Base-by-base conservation (phyloP, 2,888 invertebrate species). In the Doris montereyensis region DNA sequence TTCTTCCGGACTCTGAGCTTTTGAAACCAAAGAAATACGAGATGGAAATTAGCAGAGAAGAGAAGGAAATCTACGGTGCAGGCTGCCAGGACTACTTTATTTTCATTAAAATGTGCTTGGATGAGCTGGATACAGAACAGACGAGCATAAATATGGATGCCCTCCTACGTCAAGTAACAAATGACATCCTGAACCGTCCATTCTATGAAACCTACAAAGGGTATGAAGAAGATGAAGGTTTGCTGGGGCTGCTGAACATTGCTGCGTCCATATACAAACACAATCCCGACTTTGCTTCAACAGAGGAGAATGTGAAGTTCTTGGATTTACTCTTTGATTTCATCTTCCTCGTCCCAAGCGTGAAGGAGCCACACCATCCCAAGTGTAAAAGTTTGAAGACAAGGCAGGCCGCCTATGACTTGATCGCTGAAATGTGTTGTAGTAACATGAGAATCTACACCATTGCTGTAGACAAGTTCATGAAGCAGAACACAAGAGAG, bases 361-460 rank as follows among this genome's bases (percentile, higher is more conserved):
- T 95, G 68, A 94, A 95, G 85, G 94, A 89, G 8, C 81, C 78
- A 10, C 95, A 96, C 87, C 94, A 97, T 62, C 97, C 98, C 0
- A 97, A 97, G 91, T 98, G 97, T 92, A 98, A 98, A 91, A 96
- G 97, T 8, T 95, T 89, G 78, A 94, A 96, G 52, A 95, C 97
- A 0, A 94, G 98, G 72, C 95, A 97, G 0, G 96, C 97, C 0
- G 97, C 97, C 0, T 98, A 96, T 89, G 97, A 97, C 91, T 92
- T 98, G 0, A 92, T 98, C 1, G 96, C 97, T 4, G 97, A 97
- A 91, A 91, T 98, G 83, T 96, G 96, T 0, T 95, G 95, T 86
- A 95, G 95, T 26, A 95, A 95, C 8, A 95, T 96, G 0, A 95
- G 95, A 79, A 98, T 97, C 92, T 97, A 97, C 89, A 94, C 94